Percentiles rank a stretch among this genome's conserved stretches.
phyloP scores from a whole-genome alignment of 2,797 vertebrate species.

The Erithacus rubecula region DNA sequence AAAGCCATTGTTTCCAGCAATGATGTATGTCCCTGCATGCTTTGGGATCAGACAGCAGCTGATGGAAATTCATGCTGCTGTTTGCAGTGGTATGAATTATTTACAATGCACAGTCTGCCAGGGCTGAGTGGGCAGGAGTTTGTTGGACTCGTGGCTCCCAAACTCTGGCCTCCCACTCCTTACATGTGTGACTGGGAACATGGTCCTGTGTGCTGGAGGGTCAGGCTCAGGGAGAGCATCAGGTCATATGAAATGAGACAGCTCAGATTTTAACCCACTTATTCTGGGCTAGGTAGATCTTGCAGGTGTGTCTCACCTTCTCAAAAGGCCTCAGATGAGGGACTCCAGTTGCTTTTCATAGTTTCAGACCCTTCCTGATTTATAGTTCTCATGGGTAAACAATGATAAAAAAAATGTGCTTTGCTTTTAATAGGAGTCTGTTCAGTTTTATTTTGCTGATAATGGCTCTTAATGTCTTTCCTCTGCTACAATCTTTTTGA shows the following conservation, averaged over 20 bases:
- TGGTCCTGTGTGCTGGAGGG: neutral
- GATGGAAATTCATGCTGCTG: slow-evolving; percentile 15
- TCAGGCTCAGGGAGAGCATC: neutral
- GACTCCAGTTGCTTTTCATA: neutral
- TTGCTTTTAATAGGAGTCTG: neutral
- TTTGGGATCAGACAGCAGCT: neutral
- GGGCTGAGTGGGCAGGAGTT: neutral
- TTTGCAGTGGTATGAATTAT: slow-evolving; percentile 8
- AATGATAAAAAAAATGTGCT: neutral
- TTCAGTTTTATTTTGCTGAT: neutral
- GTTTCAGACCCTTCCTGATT: neutral
- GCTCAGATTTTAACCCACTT: neutral
- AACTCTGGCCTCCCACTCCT: neutral
- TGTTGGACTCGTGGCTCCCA: neutral
- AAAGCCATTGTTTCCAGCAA: neutral
- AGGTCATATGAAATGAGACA: neutral
- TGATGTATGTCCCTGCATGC: neutral
- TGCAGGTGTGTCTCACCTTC: neutral
- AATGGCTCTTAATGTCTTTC: neutral
- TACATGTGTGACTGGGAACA: neutral
- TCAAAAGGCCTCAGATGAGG: neutral
- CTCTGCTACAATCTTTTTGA: neutral
- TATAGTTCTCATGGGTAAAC: neutral
- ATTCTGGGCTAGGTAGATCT: neutral
- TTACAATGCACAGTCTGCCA: neutral